phyloP scores from a whole-genome alignment of 2,113 vertebrate species.

The Nerophis lumbriciformis region DNA sequence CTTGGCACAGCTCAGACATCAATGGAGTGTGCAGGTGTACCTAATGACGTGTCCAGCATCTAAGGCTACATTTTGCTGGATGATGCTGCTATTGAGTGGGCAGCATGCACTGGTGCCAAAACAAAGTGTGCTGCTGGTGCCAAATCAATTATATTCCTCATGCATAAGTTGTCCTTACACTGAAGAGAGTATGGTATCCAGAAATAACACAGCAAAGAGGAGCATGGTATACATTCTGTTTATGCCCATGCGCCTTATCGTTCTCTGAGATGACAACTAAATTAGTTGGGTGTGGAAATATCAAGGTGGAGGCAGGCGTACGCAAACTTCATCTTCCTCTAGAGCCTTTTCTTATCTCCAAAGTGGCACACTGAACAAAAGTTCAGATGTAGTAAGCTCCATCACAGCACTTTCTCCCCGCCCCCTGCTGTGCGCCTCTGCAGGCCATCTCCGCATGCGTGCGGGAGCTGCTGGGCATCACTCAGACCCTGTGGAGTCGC shows the following conservation, averaged over 20 bases:
- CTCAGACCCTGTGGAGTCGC: conserved; percentile 74
- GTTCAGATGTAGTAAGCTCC: conserved; percentile 9
- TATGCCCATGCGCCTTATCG: neutral
- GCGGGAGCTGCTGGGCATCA: conserved; percentile 73
- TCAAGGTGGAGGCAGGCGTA: conserved; percentile 7
- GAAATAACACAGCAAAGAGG: no score
- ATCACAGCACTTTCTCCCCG: conserved; percentile 21
- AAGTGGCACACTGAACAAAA: conserved; percentile 14
- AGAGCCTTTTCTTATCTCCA: neutral
- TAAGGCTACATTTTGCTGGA: no score
- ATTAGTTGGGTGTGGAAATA: conserved; percentile 20
- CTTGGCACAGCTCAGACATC: no score
- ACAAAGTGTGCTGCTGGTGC: neutral
- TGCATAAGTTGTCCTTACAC: conserved; percentile 10
- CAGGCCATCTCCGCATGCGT: conserved; percentile 78
- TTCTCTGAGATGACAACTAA: conserved; percentile 14
- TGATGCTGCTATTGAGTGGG: no score
- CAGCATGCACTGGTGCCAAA: no score
- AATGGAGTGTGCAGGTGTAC: no score
- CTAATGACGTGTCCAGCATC: no score
- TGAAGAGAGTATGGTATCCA: conserved; percentile 28
- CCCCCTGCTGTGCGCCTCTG: conserved; percentile 29
- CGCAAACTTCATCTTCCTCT: conserved; percentile 9
- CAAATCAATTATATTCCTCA: conserved; percentile 9
- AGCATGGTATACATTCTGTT: no score